Base-by-base conservation (phyloP, 64 coral and sea anemone genomes). In the Acropora yongei region DNA sequence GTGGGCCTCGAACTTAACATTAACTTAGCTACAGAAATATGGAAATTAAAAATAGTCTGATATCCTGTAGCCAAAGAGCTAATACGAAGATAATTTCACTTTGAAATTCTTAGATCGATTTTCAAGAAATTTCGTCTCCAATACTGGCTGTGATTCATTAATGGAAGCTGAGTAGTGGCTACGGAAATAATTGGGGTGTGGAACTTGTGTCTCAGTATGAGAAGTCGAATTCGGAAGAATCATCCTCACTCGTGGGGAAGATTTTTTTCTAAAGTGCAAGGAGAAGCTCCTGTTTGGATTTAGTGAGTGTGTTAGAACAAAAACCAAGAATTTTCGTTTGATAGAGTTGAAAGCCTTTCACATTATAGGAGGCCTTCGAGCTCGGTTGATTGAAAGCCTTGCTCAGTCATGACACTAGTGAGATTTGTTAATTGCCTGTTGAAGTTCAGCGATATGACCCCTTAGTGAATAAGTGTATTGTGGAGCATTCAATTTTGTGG, bases 151-250 rank as follows among this genome's bases (percentile, higher is more conserved):
- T 42, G 63, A 71, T 44, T 71, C 40, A 85, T 85, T 85, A 68
- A 71, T 71, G 82, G 66, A 45, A 44, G 5, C 18, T 19, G 41
- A 20, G 65, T n/a, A 71, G 68, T 49, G 61, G 69, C 63, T 65
- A 42, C 44, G 14, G 13, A 49, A 44, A 44, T 71, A 71, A 72
- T 69, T 85, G 61, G 42, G 41, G 82, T 85, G 30, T 30, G 82
- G 53, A 71, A 71, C 16, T 71, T 42, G 17, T 41, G 17, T 42
- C 9, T 48, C 63, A 71, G 16, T 30, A 30, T 30, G 30, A 72
- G 61, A 7, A 72, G 18, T 65, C 65, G 82, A 85, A 61, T 85
- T 85, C 5, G 72, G 72, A 72, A 48, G 80, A 10, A 9, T 84
- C 45, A 18, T 20, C 61, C 10, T 8, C 81, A 84, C 68, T 69